Evolutionary conservation across 2,113 vertebrate genomes (phyloP), one percentile per base, ranked within the genome.

Genomic region (Cynocephalus volans): DNA sequence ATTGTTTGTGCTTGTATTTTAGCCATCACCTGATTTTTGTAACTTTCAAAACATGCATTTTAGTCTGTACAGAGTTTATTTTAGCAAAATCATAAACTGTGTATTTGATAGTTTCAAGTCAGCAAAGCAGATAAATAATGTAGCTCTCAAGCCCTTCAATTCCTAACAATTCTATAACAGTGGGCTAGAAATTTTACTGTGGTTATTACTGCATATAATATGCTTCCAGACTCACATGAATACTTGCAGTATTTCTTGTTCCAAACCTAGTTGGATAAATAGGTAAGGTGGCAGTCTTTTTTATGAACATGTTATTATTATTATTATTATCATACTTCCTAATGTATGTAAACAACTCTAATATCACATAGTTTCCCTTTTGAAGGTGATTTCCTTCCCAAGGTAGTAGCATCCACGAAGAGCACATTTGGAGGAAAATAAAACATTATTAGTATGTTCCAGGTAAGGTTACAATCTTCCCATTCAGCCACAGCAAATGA

Each of bases 51-150:
- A 54, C 33, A 45, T 77, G 67, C 73, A 73, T 87, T 81, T 77
- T 94, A 87, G 54, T 89, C 41, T 91, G 8, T 41, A 18, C 24
- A 88, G 54, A 48, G 7, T 81, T 94, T 70, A 60, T 90, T 95
- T 96, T 48, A 86, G 60, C 72, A 96, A 95, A 93, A 81, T 67
- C 41, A 88, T 69, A 85, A 93, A 84, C 85, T 70, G 54, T 28
- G 65, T 60, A 76, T 50, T 19, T 65, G 41, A 90, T 93, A 36
- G 36, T 83, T 96, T 90, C 58, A 94, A 94, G 31, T 58, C 31
- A 97, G 65, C 90, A 79, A 84, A 94, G 70, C 65, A 90, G 31
- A 52, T 73, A 26, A 83, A 76, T 72, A 97, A 19, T 41, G 31
- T 15, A 73, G n/a, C 48, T 95, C 24, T 90, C 60, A 93, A 9